phyloP scores from a whole-genome alignment of 2,797 vertebrate species.

The Synanceia verrucosa region DNA sequence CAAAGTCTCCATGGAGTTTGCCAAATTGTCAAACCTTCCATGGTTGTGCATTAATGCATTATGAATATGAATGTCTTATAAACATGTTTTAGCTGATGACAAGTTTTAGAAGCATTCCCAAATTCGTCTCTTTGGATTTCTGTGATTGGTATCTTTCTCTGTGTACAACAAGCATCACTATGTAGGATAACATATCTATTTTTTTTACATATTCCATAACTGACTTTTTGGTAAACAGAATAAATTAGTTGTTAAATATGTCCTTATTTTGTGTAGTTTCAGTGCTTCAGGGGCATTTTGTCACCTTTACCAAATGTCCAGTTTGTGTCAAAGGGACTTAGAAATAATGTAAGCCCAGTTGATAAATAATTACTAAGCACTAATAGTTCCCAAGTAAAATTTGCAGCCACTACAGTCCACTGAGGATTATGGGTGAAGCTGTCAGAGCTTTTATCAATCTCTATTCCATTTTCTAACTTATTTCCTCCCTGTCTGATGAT shows the following conservation, averaged over 20 bases:
- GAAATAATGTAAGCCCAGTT: background rate
- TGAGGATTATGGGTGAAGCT: background rate
- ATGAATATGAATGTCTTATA: too few relatives aligned
- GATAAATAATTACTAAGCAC: background rate
- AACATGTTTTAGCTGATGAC: too few relatives aligned
- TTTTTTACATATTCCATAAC: background rate
- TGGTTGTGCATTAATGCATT: background rate
- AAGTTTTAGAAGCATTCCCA: too few relatives aligned
- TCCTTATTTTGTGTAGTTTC: too few relatives aligned
- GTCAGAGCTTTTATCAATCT: background rate
- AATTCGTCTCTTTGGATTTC: too few relatives aligned
- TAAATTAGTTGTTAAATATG: background rate
- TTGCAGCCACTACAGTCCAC: too few relatives aligned
- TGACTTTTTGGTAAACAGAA: background rate
- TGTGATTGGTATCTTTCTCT: too few relatives aligned
- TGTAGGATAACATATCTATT: background rate
- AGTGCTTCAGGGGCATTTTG: accelerated
- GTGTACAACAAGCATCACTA: background rate
- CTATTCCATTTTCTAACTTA: background rate
- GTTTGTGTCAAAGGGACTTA: background rate
- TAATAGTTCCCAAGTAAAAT: too few relatives aligned
- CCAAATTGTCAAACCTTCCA: background rate
- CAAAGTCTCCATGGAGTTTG: background rate
- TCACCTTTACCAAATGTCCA: background rate
- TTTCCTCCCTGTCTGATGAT: constrained; percentile 14